Base-by-base conservation (phyloP, 2,113 vertebrate species). In the Rhagologus leucostigma region DNA sequence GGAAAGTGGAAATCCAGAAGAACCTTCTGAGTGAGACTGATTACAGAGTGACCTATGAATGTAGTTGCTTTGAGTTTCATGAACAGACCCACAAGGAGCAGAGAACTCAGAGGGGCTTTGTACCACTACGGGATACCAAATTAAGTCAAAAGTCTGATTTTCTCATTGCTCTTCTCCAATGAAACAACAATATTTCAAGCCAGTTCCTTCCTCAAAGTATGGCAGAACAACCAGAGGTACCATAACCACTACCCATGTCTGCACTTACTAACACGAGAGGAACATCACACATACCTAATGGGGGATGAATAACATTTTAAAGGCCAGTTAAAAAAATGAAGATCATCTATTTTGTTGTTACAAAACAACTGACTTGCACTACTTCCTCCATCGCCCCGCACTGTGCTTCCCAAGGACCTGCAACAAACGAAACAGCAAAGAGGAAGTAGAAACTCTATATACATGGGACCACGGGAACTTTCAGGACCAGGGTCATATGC, bases 241-340 rank as follows among this genome's bases (percentile, higher is more conserved):
- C 0, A 0, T 15, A 76, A 65, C 37, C 0, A 3, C 44, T 33
- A 26, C 10, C 17, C 3, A 0, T 4, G 3, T 53, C 53, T 73
- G 19, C 21, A 67, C 18, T 39, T 55, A 63, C 15, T 53, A 77
- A 33, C 11, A 60, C 0, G 1, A 73, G 33, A 78, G 15, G 24
- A 91, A 39, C 7, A 82, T 13, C 47, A 59, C 23, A 81, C 7
- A 39, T 11, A 73, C 10, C 27, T 47, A 69, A 13, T 3, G 14
- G 19, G 21, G 23, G 41, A 90, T 47, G 12, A 87, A n/a, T 14
- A 93, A 60, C 1, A 3, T 68, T 76, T 62, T 49, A 50, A 73
- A 85, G 10, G 46, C 14, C 53, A 42, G 55, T 55, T 64, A 65
- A 11, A 57, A 95, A 95, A 95, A 73, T 4, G 1, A 32, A 84